phyloP scores from a whole-genome alignment of 1,140 invertebrate genomes.

The Macrobrachium rosenbergii region DNA sequence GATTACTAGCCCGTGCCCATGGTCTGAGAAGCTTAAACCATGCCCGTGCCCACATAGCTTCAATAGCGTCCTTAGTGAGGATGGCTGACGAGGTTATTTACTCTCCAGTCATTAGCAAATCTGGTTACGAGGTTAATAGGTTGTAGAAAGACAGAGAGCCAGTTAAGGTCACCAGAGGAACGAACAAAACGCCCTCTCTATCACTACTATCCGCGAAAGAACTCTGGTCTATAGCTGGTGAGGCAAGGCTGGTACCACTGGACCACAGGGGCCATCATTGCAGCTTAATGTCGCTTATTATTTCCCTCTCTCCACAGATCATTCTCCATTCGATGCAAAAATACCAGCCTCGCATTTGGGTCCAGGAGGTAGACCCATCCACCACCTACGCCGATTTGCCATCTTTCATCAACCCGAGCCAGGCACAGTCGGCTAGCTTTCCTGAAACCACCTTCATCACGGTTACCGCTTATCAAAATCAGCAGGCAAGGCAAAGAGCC shows the following conservation, averaged over 20 bases:
- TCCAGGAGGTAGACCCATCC: constrained; percentile 35
- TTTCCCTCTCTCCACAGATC: constrained; percentile 73
- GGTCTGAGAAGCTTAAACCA: no score
- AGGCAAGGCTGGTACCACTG: neutral
- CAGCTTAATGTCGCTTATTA: neutral
- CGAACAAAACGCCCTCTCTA: no score
- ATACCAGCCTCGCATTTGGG: constrained; percentile 76
- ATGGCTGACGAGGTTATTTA: no score
- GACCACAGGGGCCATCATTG: neutral
- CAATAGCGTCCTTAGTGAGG: no score
- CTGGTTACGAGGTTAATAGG: no score
- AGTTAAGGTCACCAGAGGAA: no score
- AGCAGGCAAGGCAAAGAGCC: constrained; percentile 70
- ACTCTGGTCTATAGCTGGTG: no score
- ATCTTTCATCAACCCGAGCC: constrained; percentile 6
- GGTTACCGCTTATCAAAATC: constrained; percentile 77
- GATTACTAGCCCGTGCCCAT: no score
- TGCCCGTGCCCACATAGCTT: no score
- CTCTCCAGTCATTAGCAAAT: no score
- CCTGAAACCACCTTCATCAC: constrained; percentile 75
- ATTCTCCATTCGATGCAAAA: constrained; percentile 83
- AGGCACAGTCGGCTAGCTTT: constrained; percentile 69
- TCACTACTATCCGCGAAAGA: neutral
- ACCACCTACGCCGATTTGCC: constrained; percentile 20
- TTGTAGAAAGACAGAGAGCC: no score